Evolutionary conservation across 2,888 invertebrate genomes (phyloP), one percentile per base, ranked within the genome.

Genomic region (Drosophila prolongata): DNA sequence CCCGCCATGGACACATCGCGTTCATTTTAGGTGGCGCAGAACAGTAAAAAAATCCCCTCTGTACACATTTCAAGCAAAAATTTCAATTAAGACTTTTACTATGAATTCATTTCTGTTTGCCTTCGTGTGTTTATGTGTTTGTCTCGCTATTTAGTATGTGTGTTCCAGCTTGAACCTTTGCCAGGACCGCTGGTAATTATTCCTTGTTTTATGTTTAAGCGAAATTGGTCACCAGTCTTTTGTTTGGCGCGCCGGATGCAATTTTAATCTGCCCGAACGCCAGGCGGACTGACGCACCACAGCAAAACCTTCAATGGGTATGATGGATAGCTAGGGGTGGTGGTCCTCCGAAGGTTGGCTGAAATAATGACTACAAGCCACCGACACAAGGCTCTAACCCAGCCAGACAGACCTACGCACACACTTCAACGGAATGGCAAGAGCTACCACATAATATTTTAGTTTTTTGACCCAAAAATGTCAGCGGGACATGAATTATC

Each of bases 401-500:
- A 66, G 46, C 40, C 44, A 71, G 24, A 58, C 61, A 52, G 49
- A 59, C 30, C 6, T 44, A 65, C 66, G 79, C 56, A 64, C 80
- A 52, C 62, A 27, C 49, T 53, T 43, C 47, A 52, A 42, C 46
- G 42, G 43, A 47, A 43, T 53, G 46, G 60, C 50, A 77, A 43
- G 44, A 60, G 47, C 56, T 38, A 55, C 66, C 75, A 85, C 78
- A 88, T 76, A 84, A 87, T 85, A 89, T 90, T 89, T 87, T 84
- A 78, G 88, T 80, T 81, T 85, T 71, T 77, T 88, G 90, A 88
- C 88, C 88, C 86, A 90, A 90, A 88, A 89, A 85, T 81, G 88
- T 90, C 88, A 89, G 83, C 83, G 53, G 88, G 79, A 79, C 86
- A 89, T 82, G 87, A 90, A 78, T 90, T 87, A 85, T 89, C 89